phyloP scores from a whole-genome alignment of 2,888 invertebrate genomes.

The Diarsia mendica region DNA sequence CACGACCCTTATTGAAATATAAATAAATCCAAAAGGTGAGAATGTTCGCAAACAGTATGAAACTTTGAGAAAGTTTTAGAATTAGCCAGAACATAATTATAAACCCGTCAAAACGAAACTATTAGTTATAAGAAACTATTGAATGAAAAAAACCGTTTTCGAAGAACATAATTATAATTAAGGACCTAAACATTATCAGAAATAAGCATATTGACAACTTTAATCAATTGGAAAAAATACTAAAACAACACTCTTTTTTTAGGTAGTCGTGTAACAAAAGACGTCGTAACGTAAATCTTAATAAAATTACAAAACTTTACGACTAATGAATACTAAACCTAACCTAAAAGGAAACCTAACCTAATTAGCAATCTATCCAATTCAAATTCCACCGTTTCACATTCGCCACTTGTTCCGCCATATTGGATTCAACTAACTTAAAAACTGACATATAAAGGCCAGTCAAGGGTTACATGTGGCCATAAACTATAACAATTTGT shows the following conservation, averaged over 20 bases:
- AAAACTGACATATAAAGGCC: constrained; percentile 49
- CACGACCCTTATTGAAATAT: not conserved
- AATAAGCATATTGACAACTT: not conserved
- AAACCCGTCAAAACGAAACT: not conserved
- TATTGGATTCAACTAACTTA: constrained; percentile 22
- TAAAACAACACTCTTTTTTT: no score
- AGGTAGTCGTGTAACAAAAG: no score
- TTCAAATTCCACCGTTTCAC: constrained; percentile 28
- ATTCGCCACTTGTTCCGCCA: constrained; percentile 16
- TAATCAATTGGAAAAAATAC: not conserved
- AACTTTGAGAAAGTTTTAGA: not conserved
- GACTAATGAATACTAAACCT: not conserved
- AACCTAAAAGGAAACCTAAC: not conserved
- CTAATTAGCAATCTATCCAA: constrained; percentile 29
- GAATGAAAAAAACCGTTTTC: not conserved
- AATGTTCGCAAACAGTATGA: not conserved
- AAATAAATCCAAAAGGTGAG: not conserved
- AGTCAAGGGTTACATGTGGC: constrained; percentile 57
- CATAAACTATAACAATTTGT: constrained; percentile 74
- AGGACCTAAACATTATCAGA: not conserved
- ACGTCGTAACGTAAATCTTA: no score
- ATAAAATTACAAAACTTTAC: not conserved
- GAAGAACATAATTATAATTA: not conserved
- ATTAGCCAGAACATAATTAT: not conserved
- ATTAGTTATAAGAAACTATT: not conserved